Evolutionary conservation across 2,113 vertebrate genomes (phyloP), one percentile per base, ranked within the genome.

Genomic region (Salvelinus sp.): DNA sequence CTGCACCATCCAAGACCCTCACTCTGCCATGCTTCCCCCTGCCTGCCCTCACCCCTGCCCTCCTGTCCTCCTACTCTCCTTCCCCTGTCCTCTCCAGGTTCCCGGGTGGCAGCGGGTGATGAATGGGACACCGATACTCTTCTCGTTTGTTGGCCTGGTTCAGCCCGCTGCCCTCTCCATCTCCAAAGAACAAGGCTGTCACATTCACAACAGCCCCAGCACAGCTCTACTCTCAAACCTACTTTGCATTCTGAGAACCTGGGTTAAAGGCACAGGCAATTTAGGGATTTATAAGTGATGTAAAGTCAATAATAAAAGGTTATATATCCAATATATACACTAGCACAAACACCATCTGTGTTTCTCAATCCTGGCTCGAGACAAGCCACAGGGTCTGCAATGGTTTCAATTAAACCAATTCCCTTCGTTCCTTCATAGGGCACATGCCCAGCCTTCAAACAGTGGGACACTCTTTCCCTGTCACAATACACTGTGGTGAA

Each of bases 81-180:
- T 89, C 83, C 88, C 79, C 82, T 77, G 90, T 91, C 90, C 92
- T 90, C 86, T 79, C 88, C 79, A 25, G 89, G 77, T 89, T 88
- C 76, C 85, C 80, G 50, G 79, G 62, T 85, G 89, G 85, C 86
- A 83, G 80, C 72, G 77, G 78, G 84, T 93, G 92, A 94, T 93
- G 89, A 91, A 94, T 94, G 90, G 91, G 87, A 82, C 82, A 76
- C 85, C 87, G 91, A 94, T 93, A 93, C 85, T 93, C 85, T 87
- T 88, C 90, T 91, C 92, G 89, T 91, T 88, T 84, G 79, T 75
- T 92, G 93, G 85, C 91, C 88, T 88, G 91, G 86, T 92, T 93
- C 89, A 86, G 77, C 80, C 80, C 73, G 80, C 79, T 76, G 30
- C 69, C 60, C 72, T 77, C 76, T 79, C 77, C 70, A 30, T 79